A percentile compares a stretch with the other conserved stretches of the same genome.
Evolutionary conservation across 2,113 vertebrate species (phyloP).

Genomic region (Psittacula cyanocephala): DNA sequence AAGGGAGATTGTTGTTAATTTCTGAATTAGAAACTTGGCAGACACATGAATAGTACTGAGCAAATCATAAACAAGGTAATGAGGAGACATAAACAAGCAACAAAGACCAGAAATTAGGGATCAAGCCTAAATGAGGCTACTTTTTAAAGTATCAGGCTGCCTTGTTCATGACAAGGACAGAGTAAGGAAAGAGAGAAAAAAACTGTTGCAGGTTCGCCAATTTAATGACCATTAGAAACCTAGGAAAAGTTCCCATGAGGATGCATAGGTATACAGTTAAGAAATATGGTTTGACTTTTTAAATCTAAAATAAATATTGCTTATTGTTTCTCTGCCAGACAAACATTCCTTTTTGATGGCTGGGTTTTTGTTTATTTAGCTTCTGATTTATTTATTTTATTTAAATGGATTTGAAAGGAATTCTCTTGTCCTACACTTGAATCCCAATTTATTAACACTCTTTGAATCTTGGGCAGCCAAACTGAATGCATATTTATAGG

Average conservation of each 20-base stretch:
- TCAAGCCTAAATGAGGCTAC: rapidly evolving
- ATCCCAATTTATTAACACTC: background rate
- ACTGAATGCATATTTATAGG: background rate
- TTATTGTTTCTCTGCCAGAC: background rate
- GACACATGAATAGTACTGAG: background rate
- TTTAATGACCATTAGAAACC: background rate
- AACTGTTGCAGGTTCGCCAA: background rate
- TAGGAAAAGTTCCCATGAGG: background rate
- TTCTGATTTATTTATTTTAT: background rate
- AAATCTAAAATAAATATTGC: background rate
- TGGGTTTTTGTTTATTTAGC: background rate
- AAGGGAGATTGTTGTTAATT: background rate
- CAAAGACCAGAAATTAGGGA: background rate
- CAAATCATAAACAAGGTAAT: background rate
- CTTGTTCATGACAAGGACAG: background rate
- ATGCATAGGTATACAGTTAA: background rate
- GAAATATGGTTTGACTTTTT: background rate
- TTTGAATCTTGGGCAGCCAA: background rate
- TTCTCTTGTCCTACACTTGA: background rate
- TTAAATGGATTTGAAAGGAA: background rate
- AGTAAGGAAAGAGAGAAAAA: background rate
- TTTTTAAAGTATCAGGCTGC: background rate
- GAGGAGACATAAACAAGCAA: background rate
- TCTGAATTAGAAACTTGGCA: background rate
- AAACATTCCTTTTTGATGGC: background rate